Conservation (phyloP, 2,888 invertebrate genomes). For the Sarcophaga rosellei region DNA sequence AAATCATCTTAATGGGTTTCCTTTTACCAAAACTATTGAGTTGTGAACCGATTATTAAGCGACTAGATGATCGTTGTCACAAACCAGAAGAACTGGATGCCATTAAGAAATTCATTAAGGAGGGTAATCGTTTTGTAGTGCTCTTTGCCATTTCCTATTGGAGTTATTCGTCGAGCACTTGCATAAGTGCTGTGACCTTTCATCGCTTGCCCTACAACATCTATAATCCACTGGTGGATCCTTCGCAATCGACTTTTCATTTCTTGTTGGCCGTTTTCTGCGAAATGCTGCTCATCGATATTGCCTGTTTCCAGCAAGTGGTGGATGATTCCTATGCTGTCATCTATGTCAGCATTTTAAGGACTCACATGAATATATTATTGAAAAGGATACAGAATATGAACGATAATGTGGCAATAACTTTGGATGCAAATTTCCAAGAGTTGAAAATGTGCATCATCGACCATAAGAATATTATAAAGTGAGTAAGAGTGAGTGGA, state of each 20-base stretch:
- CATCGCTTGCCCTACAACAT: slow-evolving; percentile 69
- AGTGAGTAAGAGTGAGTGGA: slow-evolving; percentile 57
- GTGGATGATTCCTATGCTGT: slow-evolving; percentile 70
- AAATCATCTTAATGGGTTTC: slow-evolving; percentile 68
- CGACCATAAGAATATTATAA: slow-evolving; percentile 71
- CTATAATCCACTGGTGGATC: slow-evolving; percentile 69
- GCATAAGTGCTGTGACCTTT: slow-evolving; percentile 65
- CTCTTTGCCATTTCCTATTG: slow-evolving; percentile 68
- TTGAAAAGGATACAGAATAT: slow-evolving; percentile 47
- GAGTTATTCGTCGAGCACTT: slow-evolving; percentile 69
- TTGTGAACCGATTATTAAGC: slow-evolving; percentile 62
- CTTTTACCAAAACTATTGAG: slow-evolving; percentile 64
- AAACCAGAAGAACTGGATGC: slow-evolving; percentile 51
- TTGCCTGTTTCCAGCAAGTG: slow-evolving; percentile 70
- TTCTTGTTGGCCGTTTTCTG: slow-evolving; percentile 64
- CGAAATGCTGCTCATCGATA: slow-evolving; percentile 64
- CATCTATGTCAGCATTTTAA: slow-evolving; percentile 68
- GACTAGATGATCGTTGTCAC: slow-evolving; percentile 69
- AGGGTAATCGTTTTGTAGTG: slow-evolving; percentile 69
- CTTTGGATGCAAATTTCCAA: slow-evolving; percentile 50
- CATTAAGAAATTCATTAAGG: slow-evolving; percentile 51
- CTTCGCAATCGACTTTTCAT: slow-evolving; percentile 61
- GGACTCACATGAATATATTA: slow-evolving; percentile 67
- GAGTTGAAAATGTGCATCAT: slow-evolving; percentile 70
- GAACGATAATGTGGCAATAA: slow-evolving; percentile 14